A percentile compares a stretch with the other conserved stretches of the same genome.
phyloP scores from a whole-genome alignment of 2,113 vertebrate genomes.

The Chitala chitala region DNA sequence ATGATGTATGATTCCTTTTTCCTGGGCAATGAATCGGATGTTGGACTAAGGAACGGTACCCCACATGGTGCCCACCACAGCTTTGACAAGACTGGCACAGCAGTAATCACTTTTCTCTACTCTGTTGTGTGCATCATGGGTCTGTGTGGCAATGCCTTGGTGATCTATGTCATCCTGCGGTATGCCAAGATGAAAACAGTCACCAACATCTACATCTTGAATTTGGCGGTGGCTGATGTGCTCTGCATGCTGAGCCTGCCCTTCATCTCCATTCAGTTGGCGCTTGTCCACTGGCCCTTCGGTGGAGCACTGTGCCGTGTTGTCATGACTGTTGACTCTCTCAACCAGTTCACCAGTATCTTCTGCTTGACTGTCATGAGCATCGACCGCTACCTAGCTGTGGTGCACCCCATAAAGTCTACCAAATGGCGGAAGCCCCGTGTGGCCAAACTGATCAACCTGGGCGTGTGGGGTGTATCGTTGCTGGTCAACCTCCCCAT shows the following conservation, averaged over 20 bases:
- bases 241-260: conserved; percentile 93
- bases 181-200: conserved; percentile 98
- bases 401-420: conserved; percentile 92
- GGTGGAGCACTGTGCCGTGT: conserved; percentile 84
- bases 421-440: conserved; percentile 88
- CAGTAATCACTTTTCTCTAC: conserved; percentile 87
- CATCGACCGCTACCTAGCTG: conserved; percentile 88
- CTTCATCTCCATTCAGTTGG: conserved; percentile 90
- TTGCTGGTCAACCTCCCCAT: conserved; percentile 92
- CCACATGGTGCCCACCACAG: conserved; percentile 56
- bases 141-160: conserved; percentile 83
- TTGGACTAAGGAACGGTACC: conserved; percentile 51
- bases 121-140: conserved; percentile 86
- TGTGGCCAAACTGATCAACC: conserved; percentile 83
- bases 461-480: conserved; percentile 84
- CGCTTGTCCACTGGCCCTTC: conserved; percentile 94
- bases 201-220: conserved; percentile 97
- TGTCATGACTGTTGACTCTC: conserved; percentile 90
- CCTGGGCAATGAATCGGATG: conserved; percentile 65
- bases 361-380: conserved; percentile 98
- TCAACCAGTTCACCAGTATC: conserved; percentile 97
- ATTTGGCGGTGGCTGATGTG: conserved; percentile 89
- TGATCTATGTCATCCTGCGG: conserved; percentile 93
- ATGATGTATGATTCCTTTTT: conserved; percentile 61
- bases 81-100: conserved; percentile 78